A percentile compares a stretch with the other conserved stretches of the same genome.
phyloP scores from a whole-genome alignment of 2,113 vertebrate genomes.

The Cheilinus undulatus region DNA sequence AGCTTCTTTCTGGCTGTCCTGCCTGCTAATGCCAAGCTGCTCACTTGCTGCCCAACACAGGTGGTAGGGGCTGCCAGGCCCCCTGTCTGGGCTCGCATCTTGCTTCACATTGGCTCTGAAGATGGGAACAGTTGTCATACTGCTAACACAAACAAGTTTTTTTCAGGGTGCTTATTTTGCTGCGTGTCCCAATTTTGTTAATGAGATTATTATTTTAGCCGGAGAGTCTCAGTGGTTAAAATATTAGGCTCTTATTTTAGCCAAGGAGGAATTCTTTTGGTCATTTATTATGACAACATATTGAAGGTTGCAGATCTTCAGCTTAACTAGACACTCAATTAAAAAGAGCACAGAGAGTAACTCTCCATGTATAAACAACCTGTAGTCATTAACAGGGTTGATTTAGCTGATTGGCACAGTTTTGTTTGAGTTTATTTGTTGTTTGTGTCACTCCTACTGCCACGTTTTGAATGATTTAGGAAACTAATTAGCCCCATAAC shows the following conservation, averaged over 20 bases:
- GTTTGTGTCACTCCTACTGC: slow-evolving; percentile 61
- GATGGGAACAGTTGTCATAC: slow-evolving; percentile 46
- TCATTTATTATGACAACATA: slow-evolving; percentile 35
- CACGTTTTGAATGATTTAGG: slow-evolving; percentile 47
- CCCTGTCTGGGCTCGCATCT: slow-evolving; percentile 19
- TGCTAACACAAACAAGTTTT: slow-evolving; percentile 54
- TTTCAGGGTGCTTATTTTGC: slow-evolving; percentile 35
- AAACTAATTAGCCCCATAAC: slow-evolving; percentile 62
- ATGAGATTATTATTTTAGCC: slow-evolving; percentile 38
- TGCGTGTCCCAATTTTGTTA: slow-evolving; percentile 31
- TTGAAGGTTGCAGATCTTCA: slow-evolving; percentile 5
- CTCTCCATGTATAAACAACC: slow-evolving; percentile 54
- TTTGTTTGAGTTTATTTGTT: slow-evolving; percentile 61
- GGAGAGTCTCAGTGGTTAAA: not conserved
- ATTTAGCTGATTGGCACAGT: slow-evolving; percentile 64
- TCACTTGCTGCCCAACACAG: slow-evolving; percentile 34
- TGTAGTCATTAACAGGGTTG: slow-evolving; percentile 57
- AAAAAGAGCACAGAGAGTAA: slow-evolving; percentile 11
- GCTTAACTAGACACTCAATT: slow-evolving; percentile 57
- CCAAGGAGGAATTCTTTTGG: slow-evolving; percentile 29
- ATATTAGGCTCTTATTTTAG: slow-evolving; percentile 5
- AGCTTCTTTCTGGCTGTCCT: slow-evolving; percentile 40
- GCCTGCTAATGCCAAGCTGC: slow-evolving; percentile 30
- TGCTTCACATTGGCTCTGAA: slow-evolving; percentile 46
- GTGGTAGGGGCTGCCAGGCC: slow-evolving; percentile 46